Evolutionary conservation across 2,113 vertebrate species (phyloP).

Genomic region (Bubo bubo): DNA sequence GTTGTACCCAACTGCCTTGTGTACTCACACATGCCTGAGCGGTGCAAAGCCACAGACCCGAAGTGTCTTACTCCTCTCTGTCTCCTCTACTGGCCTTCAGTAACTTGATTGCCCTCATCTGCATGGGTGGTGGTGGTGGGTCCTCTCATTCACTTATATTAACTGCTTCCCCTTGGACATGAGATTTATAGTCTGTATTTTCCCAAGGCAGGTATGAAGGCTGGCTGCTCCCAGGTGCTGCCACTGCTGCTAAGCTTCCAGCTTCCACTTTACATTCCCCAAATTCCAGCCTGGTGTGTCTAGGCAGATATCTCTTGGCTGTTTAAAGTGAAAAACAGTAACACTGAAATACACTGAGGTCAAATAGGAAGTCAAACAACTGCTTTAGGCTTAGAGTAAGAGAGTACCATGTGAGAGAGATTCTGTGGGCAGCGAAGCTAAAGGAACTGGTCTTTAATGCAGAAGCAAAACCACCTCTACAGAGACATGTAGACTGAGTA

Average conservation of each 20-base stretch:
- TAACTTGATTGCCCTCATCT: background rate
- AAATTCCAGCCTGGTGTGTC: conserved; percentile 21
- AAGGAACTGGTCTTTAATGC: background rate
- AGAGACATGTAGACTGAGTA: background rate
- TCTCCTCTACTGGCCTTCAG: background rate
- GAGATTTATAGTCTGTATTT: background rate
- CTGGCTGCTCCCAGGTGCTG: background rate
- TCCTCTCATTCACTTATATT: background rate
- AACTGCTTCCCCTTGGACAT: background rate
- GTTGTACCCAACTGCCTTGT: conserved; percentile 50
- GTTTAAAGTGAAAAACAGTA: conserved; percentile 17
- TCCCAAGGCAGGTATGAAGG: background rate
- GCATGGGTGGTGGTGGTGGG: background rate
- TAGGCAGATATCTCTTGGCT: conserved; percentile 9
- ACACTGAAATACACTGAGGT: background rate
- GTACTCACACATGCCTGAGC: background rate
- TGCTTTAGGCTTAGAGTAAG: background rate
- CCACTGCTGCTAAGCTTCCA: background rate
- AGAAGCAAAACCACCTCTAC: background rate
- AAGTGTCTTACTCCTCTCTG: background rate
- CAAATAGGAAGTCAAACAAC: background rate
- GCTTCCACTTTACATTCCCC: conserved; percentile 42
- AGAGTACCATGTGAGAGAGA: background rate
- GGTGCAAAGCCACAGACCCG: background rate
- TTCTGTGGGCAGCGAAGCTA: background rate